Conservation (phyloP, 2,113 vertebrate genomes). For the Xenotilapia caudafasciata region DNA sequence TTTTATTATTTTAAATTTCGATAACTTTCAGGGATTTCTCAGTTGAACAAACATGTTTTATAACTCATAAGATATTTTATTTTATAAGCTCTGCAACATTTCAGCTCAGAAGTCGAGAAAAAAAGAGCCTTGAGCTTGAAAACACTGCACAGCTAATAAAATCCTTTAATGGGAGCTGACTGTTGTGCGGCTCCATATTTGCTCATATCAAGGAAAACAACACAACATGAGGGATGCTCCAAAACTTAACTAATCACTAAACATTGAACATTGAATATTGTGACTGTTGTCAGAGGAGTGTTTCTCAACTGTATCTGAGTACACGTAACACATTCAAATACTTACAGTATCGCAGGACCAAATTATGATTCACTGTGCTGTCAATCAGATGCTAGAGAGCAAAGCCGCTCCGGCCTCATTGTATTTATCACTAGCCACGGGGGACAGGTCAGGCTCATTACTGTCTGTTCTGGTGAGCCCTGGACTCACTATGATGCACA, state of each 20-base stretch:
- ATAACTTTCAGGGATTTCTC: too few species aligned
- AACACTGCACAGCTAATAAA: background rate
- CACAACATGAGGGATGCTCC: background rate
- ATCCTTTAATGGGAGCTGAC: background rate
- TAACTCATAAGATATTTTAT: background rate
- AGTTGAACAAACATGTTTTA: too few species aligned
- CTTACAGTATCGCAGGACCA: background rate
- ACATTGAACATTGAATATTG: background rate
- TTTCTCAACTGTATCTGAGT: background rate
- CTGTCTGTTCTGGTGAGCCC: background rate
- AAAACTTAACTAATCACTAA: background rate
- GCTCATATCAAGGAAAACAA: background rate
- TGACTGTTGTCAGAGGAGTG: background rate
- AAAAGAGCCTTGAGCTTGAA: background rate
- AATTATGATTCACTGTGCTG: background rate
- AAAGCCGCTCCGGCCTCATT: background rate
- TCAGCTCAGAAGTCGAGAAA: background rate
- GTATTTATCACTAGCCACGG: slow-evolving; percentile 32
- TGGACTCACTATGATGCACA: background rate
- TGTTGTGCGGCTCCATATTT: background rate
- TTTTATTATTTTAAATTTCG: too few species aligned
- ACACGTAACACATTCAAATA: background rate
- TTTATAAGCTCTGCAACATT: background rate
- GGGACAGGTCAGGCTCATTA: slow-evolving; percentile 41
- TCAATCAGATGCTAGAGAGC: slow-evolving; percentile 28